Evolutionary conservation across 1,140 invertebrate species (phyloP).

Genomic region (Dinothrombium tinctorium): DNA sequence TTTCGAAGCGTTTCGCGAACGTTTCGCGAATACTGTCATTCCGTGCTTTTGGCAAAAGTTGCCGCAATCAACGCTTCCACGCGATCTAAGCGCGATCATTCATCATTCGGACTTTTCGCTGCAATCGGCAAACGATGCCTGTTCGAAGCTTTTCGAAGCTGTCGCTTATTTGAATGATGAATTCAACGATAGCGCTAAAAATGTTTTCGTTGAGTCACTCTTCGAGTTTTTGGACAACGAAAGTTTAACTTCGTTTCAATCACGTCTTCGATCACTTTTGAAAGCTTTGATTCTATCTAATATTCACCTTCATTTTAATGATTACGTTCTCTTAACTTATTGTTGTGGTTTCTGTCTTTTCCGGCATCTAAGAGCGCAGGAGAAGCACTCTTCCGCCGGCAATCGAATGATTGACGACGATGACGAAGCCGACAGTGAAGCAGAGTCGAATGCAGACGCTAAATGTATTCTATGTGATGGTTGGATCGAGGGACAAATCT

Average conservation of each 20-base stretch:
- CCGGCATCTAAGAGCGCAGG: not conserved
- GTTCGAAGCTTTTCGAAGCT: not conserved
- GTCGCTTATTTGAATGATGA: not conserved
- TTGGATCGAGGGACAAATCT: not conserved
- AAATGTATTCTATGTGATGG: constrained; percentile 1
- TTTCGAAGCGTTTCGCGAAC: not conserved
- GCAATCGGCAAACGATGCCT: not conserved
- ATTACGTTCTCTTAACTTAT: not conserved
- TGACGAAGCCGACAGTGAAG: not conserved
- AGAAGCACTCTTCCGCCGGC: not conserved
- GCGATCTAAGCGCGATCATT: too few relatives aligned
- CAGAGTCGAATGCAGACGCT: not conserved
- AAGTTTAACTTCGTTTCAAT: not conserved
- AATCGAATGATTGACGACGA: not conserved
- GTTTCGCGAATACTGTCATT: not conserved
- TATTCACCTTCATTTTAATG: not conserved
- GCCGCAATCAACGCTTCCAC: too few relatives aligned
- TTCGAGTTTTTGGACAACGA: constrained; percentile 2
- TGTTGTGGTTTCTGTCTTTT: not conserved
- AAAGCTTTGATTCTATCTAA: not conserved
- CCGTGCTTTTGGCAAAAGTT: not conserved
- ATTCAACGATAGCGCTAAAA: not conserved
- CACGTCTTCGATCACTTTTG: not conserved
- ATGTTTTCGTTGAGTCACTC: not conserved
- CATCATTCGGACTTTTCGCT: not conserved